Evolutionary conservation across 30 jellyfish, hydroid and myxozoan genomes (phyloP), one percentile per base, ranked within the genome.

Genomic region (Chironex yamaguchii): DNA sequence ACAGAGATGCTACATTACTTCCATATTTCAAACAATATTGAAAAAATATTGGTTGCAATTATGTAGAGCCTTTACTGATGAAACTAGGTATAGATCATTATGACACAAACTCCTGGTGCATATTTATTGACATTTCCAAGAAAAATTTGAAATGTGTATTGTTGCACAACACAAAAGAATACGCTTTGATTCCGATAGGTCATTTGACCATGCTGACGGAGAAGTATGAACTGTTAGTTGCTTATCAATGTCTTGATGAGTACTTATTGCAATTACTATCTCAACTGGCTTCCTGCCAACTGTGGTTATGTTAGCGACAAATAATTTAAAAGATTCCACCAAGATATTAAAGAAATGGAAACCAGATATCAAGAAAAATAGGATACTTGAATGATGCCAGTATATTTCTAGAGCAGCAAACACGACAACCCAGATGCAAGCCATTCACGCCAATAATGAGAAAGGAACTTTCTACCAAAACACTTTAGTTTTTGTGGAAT

Each of bases 101-200:
- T n/a, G n/a, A n/a, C n/a, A n/a, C n/a, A n/a, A n/a, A n/a, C n/a
- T n/a, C n/a, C n/a, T 65, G 79, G 79, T 25, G 79, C 62, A 20
- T 65, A 1, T 28, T 65, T 58, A 65, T 65, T 1, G 79, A 17
- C 49, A 65, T 49, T 13, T 65, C 79, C n/a, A 65, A 2, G 2
- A 23, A 58, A 1, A 65, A 58, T 28, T 33, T 65, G 12, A 65
- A 65, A 33, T 29, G 68, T 20, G 79, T 65, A 25, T 28, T 65
- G 49, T 58, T 65, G 26, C 79, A n/a, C 31, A 65, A 65, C 79
- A 33, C 42, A 21, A 65, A 65, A 4, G 42, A 1, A 21, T 65
- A 20, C 31, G 42, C 79, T 23, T 23, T 17, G 65, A 65, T 28
- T 21, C 79, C 79, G n/a, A 33, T 65, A 23, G 49, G 42, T 28